Base-by-base conservation (phyloP, 92 coral and sea anemone species). In the Umimayanthus kanabou region DNA sequence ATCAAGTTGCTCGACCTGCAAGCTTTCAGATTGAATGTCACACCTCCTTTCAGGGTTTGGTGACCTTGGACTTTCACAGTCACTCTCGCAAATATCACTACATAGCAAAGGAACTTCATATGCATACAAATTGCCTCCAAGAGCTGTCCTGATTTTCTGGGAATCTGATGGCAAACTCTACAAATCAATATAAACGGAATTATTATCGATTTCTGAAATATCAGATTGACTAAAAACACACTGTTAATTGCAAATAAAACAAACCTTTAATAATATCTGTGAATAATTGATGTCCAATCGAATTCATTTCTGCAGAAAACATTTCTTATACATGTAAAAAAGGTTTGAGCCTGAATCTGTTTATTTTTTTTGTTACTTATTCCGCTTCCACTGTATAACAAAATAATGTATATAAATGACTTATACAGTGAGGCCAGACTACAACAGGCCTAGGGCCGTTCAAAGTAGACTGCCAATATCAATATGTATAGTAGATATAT, bases 121-220 rank as follows among this genome's bases (percentile, higher is more conserved):
- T 5, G 98, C 99, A 84, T 95, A 97, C 76, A 97, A 91, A 64
- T 85, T 82, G 8, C 99, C 99, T 47, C 95, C 98, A 39, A 95
- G 88, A 42, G 97, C 93, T 18, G 99, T 88, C 14, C 99, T 98
- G 81, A 97, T 94, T 94, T 97, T 97, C 87, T 95, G 96, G 28
- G 92, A 45, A 76, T 95, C 99, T 64, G 96, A 91, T 7, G 99
- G 99, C 66, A 95, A 83, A 83, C 96, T 94, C 99, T 97, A 83
- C 20, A 79, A 76, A 33, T 28, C 15, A n/a, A 43, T 22, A 85
- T 22, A 79, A 47, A 81, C 25, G 8, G 69, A 15, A 16, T 15
- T 57, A 57, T 57, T 61, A 20, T 55, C 20, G 0, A 55, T 11
- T 55, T 55, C 64, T 55, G 15, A 55, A 55, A 55, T 55, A 33